These are phyloP conservation scores for Odontomachus brunneus DNA, from an alignment of 1,140 invertebrate genomes.

Conservation along the genomic window DNA sequence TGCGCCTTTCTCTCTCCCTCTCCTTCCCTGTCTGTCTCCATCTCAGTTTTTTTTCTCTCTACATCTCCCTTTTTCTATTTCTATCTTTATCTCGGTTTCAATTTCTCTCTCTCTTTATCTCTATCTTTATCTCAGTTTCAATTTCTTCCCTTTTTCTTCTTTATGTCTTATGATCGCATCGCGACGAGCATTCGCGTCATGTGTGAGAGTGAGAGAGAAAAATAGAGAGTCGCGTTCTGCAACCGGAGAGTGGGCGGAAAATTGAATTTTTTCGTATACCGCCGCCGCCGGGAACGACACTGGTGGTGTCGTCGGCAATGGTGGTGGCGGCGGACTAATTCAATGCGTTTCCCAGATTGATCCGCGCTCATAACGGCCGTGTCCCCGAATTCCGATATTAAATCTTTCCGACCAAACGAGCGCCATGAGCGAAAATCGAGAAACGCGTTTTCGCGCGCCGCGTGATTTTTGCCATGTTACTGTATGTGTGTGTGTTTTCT, in stretches of 20 bases:
- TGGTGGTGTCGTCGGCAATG: too few relatives aligned
- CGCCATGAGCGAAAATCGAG: neutral
- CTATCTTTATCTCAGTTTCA: neutral
- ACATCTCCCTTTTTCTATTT: neutral
- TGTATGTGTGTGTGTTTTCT: too few relatives aligned
- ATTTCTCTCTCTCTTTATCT: neutral
- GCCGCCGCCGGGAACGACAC: neutral
- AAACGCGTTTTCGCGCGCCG: neutral
- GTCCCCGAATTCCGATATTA: conserved; percentile 46
- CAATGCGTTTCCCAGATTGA: conserved; percentile 51
- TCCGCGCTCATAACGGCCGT: conserved; percentile 11
- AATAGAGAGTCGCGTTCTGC: neutral
- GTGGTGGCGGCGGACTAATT: conserved; percentile 9
- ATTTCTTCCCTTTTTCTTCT: too few relatives aligned
- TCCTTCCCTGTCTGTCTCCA: neutral
- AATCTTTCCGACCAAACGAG: conserved; percentile 37
- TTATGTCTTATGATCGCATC: too few relatives aligned
- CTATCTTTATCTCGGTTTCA: neutral
- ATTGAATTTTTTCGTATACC: conserved; percentile 55
- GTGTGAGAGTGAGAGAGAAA: too few relatives aligned
- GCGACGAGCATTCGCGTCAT: conserved; percentile 14
- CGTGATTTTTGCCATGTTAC: neutral
- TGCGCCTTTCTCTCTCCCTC: neutral
- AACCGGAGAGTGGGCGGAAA: conserved; percentile 27
- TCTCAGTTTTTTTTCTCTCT: too few relatives aligned